Evolutionary conservation across 2,888 invertebrate genomes (phyloP).

Genomic region (Blera fallax): DNA sequence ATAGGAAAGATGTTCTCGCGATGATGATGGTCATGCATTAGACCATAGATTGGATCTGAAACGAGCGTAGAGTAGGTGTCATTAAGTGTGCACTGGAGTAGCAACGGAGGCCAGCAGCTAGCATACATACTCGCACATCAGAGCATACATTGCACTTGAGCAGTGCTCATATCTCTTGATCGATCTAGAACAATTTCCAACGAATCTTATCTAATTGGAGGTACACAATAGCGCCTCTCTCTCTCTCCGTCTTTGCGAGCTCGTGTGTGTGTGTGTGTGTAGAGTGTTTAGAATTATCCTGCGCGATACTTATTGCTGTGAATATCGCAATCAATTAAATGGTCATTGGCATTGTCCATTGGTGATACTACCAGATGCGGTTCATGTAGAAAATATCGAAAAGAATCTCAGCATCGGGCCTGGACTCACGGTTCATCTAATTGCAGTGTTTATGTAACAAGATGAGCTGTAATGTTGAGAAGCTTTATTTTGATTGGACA

Average conservation of each 20-base stretch:
- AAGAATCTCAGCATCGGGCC: conserved; percentile 2
- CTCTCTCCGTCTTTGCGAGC: not conserved
- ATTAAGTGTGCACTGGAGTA: conserved; percentile 67
- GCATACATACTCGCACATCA: too few species aligned
- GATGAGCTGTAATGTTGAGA: conserved; percentile 34
- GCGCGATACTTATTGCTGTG: conserved; percentile 27
- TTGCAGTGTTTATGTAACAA: conserved; percentile 58
- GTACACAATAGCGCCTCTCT: conserved; percentile 39
- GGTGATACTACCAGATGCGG: not conserved
- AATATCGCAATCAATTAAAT: conserved; percentile 62
- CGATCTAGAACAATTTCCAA: conserved; percentile 71
- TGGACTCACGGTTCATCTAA: conserved; percentile 47
- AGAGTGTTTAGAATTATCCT: conserved; percentile 45
- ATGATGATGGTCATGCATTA: conserved; percentile 69
- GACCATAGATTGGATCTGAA: conserved; percentile 57
- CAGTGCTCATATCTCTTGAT: conserved; percentile 52
- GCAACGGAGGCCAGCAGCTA: conserved; percentile 22
- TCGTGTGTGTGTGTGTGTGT: not conserved
- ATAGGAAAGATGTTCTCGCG: conserved; percentile 45
- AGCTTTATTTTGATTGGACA: conserved; percentile 54
- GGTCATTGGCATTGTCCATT: conserved; percentile 56
- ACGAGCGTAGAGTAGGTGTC: conserved; percentile 68
- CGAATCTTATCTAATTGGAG: conserved; percentile 67
- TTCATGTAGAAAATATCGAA: not conserved
- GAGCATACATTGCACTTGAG: conserved; percentile 4